Percentiles rank a stretch among this genome's conserved stretches.
These are phyloP conservation scores for Pseudoips prasinana DNA, from an alignment of 2,888 invertebrate genomes.

Conservation along the genomic window DNA sequence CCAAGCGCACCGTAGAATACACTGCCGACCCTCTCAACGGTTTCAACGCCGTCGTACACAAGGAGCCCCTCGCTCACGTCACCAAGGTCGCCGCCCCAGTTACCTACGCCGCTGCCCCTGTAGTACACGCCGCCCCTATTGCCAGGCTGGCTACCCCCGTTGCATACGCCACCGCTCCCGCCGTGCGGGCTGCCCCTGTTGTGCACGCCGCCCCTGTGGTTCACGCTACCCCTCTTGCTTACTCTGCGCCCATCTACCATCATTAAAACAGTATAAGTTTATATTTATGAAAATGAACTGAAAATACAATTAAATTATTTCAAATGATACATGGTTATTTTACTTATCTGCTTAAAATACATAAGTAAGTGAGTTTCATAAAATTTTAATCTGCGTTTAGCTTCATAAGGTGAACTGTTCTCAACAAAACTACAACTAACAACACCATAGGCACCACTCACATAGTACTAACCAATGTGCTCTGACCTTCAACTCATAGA, in stretches of 20 bases:
- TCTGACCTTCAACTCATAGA: too few species aligned
- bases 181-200: slow-evolving; percentile 28
- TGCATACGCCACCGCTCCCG: neutral
- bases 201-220: slow-evolving; percentile 2
- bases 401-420: too few species aligned
- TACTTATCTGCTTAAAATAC: too few species aligned
- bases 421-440: too few species aligned
- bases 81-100: slow-evolving; percentile 28
- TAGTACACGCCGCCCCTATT: slow-evolving; percentile 30
- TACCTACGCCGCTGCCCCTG: slow-evolving; percentile 36
- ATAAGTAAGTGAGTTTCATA: too few species aligned
- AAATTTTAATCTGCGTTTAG: too few species aligned
- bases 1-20: slow-evolving; percentile 79
- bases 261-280: slow-evolving; percentile 61
- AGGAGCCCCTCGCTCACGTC: slow-evolving; percentile 54
- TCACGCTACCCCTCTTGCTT: neutral
- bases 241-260: slow-evolving; percentile 84
- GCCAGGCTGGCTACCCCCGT: slow-evolving; percentile 23
- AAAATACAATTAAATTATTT: too few species aligned
- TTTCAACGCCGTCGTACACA: slow-evolving; percentile 81
- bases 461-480: too few species aligned
- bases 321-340: too few species aligned
- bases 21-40: slow-evolving; percentile 72
- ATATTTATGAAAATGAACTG: slow-evolving; percentile 52
- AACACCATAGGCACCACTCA: too few species aligned